Percentiles rank a stretch among this genome's conserved stretches.
Conservation (phyloP, 2,888 invertebrate species). For the Sipunculus nudus region DNA sequence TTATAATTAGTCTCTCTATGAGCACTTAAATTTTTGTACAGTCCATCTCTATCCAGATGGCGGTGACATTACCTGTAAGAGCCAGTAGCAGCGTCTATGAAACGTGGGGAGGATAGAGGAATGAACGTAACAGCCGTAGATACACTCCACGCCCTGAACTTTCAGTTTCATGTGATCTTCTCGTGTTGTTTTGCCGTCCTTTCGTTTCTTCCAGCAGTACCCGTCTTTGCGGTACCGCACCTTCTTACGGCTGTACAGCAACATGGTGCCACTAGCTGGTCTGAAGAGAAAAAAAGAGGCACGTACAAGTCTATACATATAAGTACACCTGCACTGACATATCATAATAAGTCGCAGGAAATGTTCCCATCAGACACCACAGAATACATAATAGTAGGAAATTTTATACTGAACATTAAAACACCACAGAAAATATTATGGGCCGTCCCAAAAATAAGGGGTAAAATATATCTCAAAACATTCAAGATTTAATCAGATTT, state of each 20-base stretch:
- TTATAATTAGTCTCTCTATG: too few species aligned
- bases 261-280: conserved; percentile 96
- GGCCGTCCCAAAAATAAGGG: too few species aligned
- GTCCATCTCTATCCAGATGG: not conserved
- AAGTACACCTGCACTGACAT: too few species aligned
- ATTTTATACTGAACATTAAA: too few species aligned
- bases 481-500: too few species aligned
- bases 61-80: conserved; percentile 83
- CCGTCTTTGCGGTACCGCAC: conserved; percentile 94
- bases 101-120: conserved; percentile 98
- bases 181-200: conserved; percentile 96
- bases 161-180: conserved; percentile 99
- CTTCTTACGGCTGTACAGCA: conserved; percentile 94
- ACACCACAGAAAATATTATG: too few species aligned
- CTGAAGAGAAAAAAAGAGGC: too few species aligned
- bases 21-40: not conserved
- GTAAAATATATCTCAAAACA: too few species aligned
- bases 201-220: conserved; percentile 98
- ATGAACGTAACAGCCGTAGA: conserved; percentile 99
- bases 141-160: conserved; percentile 91
- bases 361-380: too few species aligned
- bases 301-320: too few species aligned
- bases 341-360: too few species aligned
- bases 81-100: conserved; percentile 98
- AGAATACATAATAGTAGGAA: too few species aligned